Evolutionary conservation across 2,113 vertebrate genomes (phyloP).

Genomic region (Ciconia maguari): DNA sequence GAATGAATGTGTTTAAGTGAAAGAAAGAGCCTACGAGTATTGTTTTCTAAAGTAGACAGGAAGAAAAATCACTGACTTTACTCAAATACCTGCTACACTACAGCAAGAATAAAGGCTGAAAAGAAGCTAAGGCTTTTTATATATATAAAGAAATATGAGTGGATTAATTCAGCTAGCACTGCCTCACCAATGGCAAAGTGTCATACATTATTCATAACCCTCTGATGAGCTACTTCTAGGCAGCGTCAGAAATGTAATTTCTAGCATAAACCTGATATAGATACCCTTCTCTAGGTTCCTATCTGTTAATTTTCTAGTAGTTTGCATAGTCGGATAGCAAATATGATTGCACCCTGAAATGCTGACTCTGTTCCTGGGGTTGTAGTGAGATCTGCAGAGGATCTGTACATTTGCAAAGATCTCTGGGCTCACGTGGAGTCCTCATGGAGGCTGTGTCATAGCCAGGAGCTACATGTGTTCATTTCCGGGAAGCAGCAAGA

Average conservation of each 20-base stretch:
- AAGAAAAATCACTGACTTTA: conserved; percentile 66
- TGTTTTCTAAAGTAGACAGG: conserved; percentile 72
- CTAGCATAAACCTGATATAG: conserved; percentile 16
- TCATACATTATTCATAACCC: conserved; percentile 58
- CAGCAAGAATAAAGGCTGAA: conserved; percentile 52
- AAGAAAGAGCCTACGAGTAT: conserved; percentile 64
- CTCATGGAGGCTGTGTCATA: neutral
- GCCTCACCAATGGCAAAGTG: neutral
- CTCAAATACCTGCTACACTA: conserved; percentile 28
- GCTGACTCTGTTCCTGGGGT: neutral
- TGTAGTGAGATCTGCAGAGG: neutral
- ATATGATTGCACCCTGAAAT: neutral
- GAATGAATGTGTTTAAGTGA: conserved; percentile 71
- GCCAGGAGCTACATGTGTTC: neutral
- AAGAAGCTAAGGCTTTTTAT: neutral
- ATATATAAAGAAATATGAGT: neutral
- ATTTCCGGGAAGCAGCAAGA: neutral
- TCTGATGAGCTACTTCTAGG: conserved; percentile 43
- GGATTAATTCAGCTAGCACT: conserved; percentile 49
- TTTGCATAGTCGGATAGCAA: neutral
- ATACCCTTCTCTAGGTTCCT: neutral
- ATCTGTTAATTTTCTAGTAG: neutral
- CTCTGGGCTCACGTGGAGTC: neutral
- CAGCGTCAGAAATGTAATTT: conserved; percentile 18
- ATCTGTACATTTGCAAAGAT: neutral